Evolutionary conservation across 2,113 vertebrate species (phyloP).

Genomic region (Protobothrops flavoviridis): DNA sequence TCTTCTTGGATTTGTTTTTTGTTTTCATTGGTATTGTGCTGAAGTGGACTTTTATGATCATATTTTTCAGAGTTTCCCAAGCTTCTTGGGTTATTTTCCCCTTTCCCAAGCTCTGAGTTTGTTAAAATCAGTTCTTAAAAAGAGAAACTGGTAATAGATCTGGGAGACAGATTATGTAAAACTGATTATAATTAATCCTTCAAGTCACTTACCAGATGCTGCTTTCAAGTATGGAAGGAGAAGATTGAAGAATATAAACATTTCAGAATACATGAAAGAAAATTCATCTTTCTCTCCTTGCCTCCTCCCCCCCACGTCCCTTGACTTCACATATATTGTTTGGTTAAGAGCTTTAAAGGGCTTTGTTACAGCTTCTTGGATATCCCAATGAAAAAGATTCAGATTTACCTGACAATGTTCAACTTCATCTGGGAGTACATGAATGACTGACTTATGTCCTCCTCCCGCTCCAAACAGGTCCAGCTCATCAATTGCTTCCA

Average conservation of each 20-base stretch:
- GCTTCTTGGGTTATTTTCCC: not conserved
- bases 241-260: not conserved
- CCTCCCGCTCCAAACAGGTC: constrained; percentile 95
- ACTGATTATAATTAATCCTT: not conserved
- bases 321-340: not conserved
- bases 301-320: not conserved
- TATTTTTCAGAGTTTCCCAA: not conserved
- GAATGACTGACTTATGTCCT: constrained; percentile 94
- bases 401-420: constrained; percentile 93
- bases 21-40: not conserved
- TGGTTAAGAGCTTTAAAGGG: not conserved
- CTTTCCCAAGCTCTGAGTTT: not conserved
- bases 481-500: constrained; percentile 97
- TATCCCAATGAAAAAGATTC: not conserved
- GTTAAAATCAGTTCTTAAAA: not conserved
- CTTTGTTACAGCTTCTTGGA: not conserved
- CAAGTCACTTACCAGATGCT: not conserved
- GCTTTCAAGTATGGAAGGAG: not conserved
- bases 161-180: not conserved
- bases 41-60: not conserved
- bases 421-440: constrained; percentile 95
- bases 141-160: not conserved
- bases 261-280: not conserved
- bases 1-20: not conserved
- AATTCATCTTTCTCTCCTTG: not conserved